phyloP scores from a whole-genome alignment of 2,888 invertebrate species.

The Pyrocoelia pectoralis region DNA sequence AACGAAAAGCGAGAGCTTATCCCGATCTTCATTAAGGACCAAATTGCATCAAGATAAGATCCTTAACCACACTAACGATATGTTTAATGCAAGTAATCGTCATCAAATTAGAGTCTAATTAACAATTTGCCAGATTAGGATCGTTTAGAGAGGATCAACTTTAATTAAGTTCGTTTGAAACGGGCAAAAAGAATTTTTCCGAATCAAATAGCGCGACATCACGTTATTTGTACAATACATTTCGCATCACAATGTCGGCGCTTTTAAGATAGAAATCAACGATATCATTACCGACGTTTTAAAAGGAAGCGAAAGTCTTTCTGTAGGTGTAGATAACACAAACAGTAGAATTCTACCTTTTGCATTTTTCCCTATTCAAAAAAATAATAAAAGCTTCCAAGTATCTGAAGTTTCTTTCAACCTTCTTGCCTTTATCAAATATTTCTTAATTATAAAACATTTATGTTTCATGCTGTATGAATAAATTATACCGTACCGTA shows the following conservation, averaged over 20 bases:
- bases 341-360: not conserved
- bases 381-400: not conserved
- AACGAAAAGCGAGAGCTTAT: too few relatives aligned
- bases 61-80: not conserved
- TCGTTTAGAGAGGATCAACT: too few relatives aligned
- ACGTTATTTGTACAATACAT: not conserved
- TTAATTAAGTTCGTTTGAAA: too few relatives aligned
- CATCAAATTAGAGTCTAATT: not conserved
- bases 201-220: not conserved
- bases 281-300: not conserved
- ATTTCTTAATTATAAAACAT: not conserved
- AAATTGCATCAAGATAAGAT: not conserved
- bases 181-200: too few relatives aligned
- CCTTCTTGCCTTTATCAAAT: not conserved
- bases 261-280: not conserved
- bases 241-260: not conserved
- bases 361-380: not conserved
- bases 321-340: constrained; percentile 1
- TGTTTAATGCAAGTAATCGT: not conserved
- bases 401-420: not conserved
- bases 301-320: not conserved
- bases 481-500: too few relatives aligned
- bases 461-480: too few relatives aligned
- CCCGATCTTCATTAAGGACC: not conserved
- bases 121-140: not conserved